phyloP scores from a whole-genome alignment of 2,113 vertebrate genomes.

The Pogona vitticeps region DNA sequence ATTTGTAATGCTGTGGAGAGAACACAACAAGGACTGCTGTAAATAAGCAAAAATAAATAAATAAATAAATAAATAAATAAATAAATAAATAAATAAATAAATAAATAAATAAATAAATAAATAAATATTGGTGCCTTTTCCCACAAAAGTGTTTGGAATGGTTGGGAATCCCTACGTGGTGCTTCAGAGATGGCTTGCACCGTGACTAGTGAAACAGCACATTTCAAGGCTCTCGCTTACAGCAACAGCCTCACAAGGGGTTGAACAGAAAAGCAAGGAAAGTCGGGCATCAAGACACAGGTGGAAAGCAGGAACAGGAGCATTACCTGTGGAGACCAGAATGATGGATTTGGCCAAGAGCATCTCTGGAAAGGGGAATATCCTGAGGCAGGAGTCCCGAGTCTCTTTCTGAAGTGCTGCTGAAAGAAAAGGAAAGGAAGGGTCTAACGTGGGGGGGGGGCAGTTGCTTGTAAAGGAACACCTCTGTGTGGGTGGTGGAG shows the following conservation, averaged over 20 bases:
- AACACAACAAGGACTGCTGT: background rate
- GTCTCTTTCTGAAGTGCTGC: background rate
- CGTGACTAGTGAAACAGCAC: too few species aligned
- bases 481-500: background rate
- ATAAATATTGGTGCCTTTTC: background rate
- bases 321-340: background rate
- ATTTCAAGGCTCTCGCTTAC: too few species aligned
- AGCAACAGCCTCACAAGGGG: too few species aligned
- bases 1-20: background rate
- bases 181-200: too few species aligned
- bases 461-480: background rate
- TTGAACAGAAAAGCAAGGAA: background rate
- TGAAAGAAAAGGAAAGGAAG: background rate
- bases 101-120: too few species aligned
- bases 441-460: background rate
- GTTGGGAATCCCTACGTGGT: too few species aligned
- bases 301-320: background rate
- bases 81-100: too few species aligned
- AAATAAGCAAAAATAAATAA: too few species aligned
- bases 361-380: background rate
- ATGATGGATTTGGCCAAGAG: background rate
- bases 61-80: too few species aligned
- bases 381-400: background rate
- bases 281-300: too few species aligned
- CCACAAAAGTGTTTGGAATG: background rate